Percentiles rank a stretch among this genome's conserved stretches.
Conservation (phyloP, 2,113 vertebrate species). For the Malurus melanocephalus region DNA sequence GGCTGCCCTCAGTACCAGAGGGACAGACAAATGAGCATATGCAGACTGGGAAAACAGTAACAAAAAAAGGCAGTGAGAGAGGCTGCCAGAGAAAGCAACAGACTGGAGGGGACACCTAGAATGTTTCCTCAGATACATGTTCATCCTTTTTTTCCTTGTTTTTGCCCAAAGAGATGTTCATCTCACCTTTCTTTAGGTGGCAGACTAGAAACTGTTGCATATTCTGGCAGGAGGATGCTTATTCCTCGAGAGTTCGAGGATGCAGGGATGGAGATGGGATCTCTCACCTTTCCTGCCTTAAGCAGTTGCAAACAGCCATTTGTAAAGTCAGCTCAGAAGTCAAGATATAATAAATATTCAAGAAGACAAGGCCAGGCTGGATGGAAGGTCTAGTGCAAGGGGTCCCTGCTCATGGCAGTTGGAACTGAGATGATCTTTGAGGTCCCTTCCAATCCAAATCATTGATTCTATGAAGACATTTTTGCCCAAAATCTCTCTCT, state of each 20-base stretch:
- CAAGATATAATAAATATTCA: not conserved
- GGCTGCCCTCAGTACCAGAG: not conserved
- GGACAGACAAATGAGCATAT: not conserved
- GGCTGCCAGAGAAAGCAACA: not conserved
- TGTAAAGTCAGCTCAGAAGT: not conserved
- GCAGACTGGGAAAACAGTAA: not conserved
- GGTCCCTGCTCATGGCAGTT: not conserved
- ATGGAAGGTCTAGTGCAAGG: not conserved
- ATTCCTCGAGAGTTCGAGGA: not conserved
- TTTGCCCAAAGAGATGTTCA: not conserved
- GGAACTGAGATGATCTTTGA: not conserved
- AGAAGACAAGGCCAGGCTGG: not conserved
- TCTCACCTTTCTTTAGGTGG: not conserved
- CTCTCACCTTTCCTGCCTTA: not conserved
- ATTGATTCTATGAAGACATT: not conserved
- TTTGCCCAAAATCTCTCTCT: not conserved
- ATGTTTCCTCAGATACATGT: not conserved
- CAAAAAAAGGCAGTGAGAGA: not conserved
- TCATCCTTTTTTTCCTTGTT: not conserved
- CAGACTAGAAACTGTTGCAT: not conserved
- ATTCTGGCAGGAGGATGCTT: not conserved
- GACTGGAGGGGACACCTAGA: not conserved
- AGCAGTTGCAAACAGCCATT: not conserved
- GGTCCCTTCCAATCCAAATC: not conserved
- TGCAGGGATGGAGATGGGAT: accelerated